These are phyloP conservation scores for Rotaria socialis DNA, from an alignment of 2,888 invertebrate species.

Conservation along the genomic window DNA sequence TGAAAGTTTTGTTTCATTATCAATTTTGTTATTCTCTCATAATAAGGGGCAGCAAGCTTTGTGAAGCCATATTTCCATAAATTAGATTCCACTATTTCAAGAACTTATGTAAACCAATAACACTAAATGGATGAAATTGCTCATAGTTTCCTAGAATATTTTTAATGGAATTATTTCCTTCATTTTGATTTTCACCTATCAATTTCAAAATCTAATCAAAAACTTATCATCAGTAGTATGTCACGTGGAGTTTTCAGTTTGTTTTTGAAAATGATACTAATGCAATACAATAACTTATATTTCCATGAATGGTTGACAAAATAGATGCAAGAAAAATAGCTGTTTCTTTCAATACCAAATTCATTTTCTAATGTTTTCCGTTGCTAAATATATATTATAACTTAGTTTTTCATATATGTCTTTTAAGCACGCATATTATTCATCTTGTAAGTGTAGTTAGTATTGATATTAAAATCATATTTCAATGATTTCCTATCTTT, in stretches of 20 bases:
- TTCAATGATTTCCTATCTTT: conserved; percentile 15
- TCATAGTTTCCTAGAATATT: background rate
- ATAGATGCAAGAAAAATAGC: background rate
- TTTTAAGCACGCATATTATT: background rate
- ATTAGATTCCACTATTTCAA: background rate
- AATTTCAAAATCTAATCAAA: background rate
- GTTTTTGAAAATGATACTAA: background rate
- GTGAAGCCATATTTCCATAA: background rate
- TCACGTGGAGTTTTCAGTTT: background rate
- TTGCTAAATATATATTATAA: background rate
- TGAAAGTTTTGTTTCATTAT: background rate
- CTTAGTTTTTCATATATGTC: background rate
- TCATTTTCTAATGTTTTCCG: background rate
- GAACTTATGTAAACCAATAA: background rate
- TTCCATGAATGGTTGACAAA: background rate
- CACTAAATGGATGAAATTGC: background rate
- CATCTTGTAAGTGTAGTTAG: background rate
- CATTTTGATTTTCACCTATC: too few species aligned
- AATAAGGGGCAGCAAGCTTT: background rate
- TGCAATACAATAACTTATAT: background rate
- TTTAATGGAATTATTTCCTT: background rate
- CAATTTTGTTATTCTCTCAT: background rate
- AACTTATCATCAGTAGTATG: background rate
- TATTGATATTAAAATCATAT: background rate
- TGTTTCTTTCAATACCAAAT: background rate